Evolutionary conservation across 2,113 vertebrate genomes (phyloP), one percentile per base, ranked within the genome.

Genomic region (Plestiodon gilberti): DNA sequence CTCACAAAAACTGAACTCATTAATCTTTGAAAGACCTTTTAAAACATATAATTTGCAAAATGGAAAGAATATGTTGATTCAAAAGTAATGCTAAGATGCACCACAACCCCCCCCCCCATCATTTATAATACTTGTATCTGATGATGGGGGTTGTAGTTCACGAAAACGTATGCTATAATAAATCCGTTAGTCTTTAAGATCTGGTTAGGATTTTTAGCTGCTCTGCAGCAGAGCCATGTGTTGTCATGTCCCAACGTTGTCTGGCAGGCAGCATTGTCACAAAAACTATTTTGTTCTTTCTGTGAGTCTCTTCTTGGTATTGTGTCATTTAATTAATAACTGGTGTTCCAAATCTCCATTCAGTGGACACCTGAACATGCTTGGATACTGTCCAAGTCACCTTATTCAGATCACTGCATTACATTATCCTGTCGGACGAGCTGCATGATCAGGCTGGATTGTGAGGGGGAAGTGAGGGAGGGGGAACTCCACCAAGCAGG

Each of bases 351-450:
- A 55, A 76, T 30, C 48, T 48, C 28, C 48, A 18, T 40, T 67
- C 14, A 33, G 8, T 30, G n/a, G n/a, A 30, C 1, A 0, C 23
- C 89, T 86, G 48, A 62, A 88, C 89, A 81, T 4, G 0, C 0
- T 0, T 52, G 76, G 20, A 30, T 87, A 83, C 81, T 33, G 52
- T 35, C n/a, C 65, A 70, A 86, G 28, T 76, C 79, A 8, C 25
- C 52, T 65, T 84, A 71, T 78, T 40, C 79, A 84, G 81, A 57
- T 38, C 48, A n/a, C 17, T 65, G 87, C 74, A 89, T 71, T 70
- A 87, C 78, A 87, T 85, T 67, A 89, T 91, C 81, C 0, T 1
- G 65, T 77, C 83, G 88, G 86, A 91, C 87, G 67, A 75, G 23
- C 48, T 87, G 61, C 57, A 64, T 92, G 40, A 90, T 90, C 88